phyloP scores from a whole-genome alignment of 2,113 vertebrate species.

The Syngnathoides biaculeatus region DNA sequence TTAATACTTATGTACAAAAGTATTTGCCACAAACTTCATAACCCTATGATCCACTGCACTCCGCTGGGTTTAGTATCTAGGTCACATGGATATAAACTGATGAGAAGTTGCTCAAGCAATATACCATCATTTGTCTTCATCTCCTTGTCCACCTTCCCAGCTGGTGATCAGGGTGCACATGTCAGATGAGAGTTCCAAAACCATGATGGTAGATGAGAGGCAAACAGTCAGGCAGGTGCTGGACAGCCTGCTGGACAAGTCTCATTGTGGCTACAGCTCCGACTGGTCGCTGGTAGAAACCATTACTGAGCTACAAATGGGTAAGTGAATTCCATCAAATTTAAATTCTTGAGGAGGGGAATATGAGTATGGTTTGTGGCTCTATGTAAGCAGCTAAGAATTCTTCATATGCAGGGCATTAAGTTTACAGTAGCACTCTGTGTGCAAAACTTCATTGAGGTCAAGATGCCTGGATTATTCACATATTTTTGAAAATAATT shows the following conservation, averaged over 20 bases:
- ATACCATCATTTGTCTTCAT: background rate
- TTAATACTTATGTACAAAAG: slow-evolving; percentile 4
- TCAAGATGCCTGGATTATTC: too few species aligned
- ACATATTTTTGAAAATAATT: too few species aligned
- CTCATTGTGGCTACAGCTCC: slow-evolving; percentile 92
- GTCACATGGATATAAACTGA: background rate
- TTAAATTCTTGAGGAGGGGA: slow-evolving; percentile 6
- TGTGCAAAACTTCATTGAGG: too few species aligned
- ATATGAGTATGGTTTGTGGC: background rate
- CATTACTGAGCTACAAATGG: slow-evolving; percentile 94
- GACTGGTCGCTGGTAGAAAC: slow-evolving; percentile 98
- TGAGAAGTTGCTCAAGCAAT: background rate
- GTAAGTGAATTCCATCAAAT: slow-evolving; percentile 67
- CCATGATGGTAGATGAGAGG: slow-evolving; percentile 99
- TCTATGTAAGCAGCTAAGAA: background rate
- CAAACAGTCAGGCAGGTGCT: slow-evolving; percentile 96
- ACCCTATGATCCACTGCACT: background rate
- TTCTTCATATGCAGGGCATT: too few species aligned
- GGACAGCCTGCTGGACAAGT: slow-evolving; percentile 95
- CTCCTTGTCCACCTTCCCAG: slow-evolving; percentile 59
- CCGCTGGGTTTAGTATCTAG: background rate
- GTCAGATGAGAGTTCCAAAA: slow-evolving; percentile 98
- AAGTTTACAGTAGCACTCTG: too few species aligned
- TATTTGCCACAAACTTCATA: background rate
- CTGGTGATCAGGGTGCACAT: slow-evolving; percentile 96